Evolutionary conservation across 1,140 invertebrate species (phyloP), one percentile per base, ranked within the genome.

Genomic region (Meloidogyne hapla): DNA sequence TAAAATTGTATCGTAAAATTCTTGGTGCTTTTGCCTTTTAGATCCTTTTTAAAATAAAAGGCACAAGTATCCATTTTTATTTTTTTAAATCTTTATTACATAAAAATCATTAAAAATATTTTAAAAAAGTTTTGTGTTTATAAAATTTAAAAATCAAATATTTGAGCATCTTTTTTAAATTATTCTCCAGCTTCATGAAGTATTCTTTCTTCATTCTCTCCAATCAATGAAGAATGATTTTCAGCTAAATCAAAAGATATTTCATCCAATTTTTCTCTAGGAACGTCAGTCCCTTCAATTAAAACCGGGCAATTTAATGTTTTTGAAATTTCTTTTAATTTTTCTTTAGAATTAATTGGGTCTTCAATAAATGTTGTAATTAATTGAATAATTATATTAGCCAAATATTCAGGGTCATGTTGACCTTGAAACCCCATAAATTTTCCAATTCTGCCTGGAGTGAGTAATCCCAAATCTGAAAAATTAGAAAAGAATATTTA

Each of bases 381-480:
- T 25, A 13, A 33, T 33, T 69, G 25, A 13, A 45, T 56, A 62
- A 70, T 33, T 38, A 56, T 26, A 70, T 61, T 8, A 18, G 40
- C 26, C 15, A 82, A 75, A 33, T 40, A 76, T 28, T 78, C 25
- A 13, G 83, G 83, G 23, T 85, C 83, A 15, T 74, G 21, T 28
- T 82, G 75, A 28, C 83, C 85, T 48, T 89, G 84, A n/a, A 89
- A 81, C 28, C 83, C 84, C 73, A 89, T 79, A 1, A 88, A 77
- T 28, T 83, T 80, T 10, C 88, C 89, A 21, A 89, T 61, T 15
- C 82, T 74, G 33, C 82, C 83, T 48, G 83, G 87, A 18, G 84
- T 80, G 12, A 89, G 64, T 75, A 88, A 89, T 76, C 87, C 85
- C 68, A 89, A 88, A 79, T 89, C 88, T 8, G 85, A 86, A 25